Evolutionary conservation across 2,888 invertebrate species (phyloP), one percentile per base, ranked within the genome.

Genomic region (Acleris sparsana): DNA sequence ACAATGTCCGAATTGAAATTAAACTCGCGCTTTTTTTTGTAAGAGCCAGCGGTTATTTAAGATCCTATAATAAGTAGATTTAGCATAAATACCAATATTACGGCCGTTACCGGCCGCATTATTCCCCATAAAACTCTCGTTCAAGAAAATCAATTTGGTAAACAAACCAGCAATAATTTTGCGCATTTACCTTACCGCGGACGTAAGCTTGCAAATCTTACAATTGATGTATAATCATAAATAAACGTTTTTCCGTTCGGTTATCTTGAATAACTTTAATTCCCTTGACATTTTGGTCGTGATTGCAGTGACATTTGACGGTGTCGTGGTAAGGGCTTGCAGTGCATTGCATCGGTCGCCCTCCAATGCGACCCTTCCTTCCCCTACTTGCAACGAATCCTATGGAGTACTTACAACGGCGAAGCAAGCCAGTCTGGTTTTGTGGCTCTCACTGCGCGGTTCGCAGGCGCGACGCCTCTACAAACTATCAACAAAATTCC

Each of bases 361-460:
- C 91, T 91, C 85, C 85, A 79, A 73, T 82, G 78, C 87, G 90
- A 89, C 91, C 92, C 92, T 91, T 92, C 91, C 46, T 46, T 46
- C 92, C 92, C 91, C 59, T 59, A 55, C 55, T 88, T 88, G 86
- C 87, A 79, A 84, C 87, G 86, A 88, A 89, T 89, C 87, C 89
- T 88, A 90, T 88, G 87, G 89, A 89, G 88, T 88, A 91, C 89
- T 89, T 88, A 88, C 88, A 85, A 87, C 84, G 58, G 69, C 53
- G 85, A 88, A 87, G 78, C 88, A 83, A 87, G 90, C 87, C 92
- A 92, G 92, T 92, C 92, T 91, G 92, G 89, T 91, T 90, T 88
- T 87, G 89, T 84, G 77, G 86, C 86, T 82, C 89, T 81, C 83
- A 81, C 86, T 86, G 92, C 90, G 83, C 89, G 88, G 89, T 79